Evolutionary conservation across 2,113 vertebrate species (phyloP).

Genomic region (Oreocharis arfaki): DNA sequence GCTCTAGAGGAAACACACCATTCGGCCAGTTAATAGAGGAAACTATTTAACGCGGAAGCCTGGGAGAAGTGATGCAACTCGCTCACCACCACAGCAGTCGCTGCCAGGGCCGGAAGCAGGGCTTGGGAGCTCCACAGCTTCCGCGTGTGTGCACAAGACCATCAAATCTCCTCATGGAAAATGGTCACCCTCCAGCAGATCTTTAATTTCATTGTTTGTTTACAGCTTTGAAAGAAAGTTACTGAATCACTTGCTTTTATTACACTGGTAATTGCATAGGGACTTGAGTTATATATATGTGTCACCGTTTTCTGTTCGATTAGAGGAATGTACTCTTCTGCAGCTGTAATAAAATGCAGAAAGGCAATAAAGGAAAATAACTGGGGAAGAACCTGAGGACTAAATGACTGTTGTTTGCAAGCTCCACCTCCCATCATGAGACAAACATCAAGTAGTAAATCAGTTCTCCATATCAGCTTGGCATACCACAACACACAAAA

Average conservation of each 20-base stretch:
- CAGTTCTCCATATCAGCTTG: not conserved
- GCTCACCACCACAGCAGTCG: not conserved
- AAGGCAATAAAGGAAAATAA: not conserved
- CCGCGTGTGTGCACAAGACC: rapidly evolving
- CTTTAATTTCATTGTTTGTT: not conserved
- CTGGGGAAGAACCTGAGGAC: not conserved
- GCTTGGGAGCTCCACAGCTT: not conserved
- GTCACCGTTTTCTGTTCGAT: not conserved
- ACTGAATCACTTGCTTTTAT: not conserved
- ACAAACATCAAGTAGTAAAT: not conserved
- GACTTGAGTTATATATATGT: not conserved
- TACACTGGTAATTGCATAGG: not conserved
- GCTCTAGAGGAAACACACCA: constrained; percentile 43
- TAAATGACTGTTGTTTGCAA: not conserved
- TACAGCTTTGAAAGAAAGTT: not conserved
- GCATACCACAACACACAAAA: not conserved
- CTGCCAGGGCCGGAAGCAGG: not conserved
- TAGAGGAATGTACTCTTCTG: not conserved
- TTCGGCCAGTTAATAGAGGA: constrained; percentile 40
- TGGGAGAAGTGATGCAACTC: not conserved
- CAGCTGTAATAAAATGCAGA: not conserved
- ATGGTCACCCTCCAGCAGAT: not conserved
- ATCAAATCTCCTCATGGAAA: not conserved
- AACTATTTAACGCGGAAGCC: constrained; percentile 6
- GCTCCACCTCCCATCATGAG: not conserved